Conservation (phyloP, 1,140 invertebrate genomes). For the Globodera rostochiensis region DNA sequence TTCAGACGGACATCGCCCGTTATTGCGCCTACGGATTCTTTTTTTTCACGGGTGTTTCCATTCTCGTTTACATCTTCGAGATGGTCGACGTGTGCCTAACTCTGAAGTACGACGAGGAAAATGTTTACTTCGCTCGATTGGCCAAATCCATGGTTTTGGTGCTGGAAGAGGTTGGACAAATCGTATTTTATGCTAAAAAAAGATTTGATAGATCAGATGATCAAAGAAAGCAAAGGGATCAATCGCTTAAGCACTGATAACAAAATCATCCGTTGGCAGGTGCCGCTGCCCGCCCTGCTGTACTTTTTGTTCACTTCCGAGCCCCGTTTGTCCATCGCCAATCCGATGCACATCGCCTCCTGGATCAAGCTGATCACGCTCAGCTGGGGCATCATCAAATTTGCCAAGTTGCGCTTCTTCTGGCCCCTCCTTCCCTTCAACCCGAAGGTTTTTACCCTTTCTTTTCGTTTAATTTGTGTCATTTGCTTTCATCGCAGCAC, state of each 20-base stretch:
- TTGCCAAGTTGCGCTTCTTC: slow-evolving; percentile 64
- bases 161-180: slow-evolving; percentile 55
- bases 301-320: slow-evolving; percentile 63
- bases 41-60: slow-evolving; percentile 61
- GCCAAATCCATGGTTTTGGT: slow-evolving; percentile 63
- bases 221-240: no score
- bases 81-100: slow-evolving; percentile 64
- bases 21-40: slow-evolving; percentile 64
- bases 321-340: slow-evolving; percentile 58
- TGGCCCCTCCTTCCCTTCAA: slow-evolving; percentile 63
- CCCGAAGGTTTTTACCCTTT: slow-evolving; percentile 44
- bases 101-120: slow-evolving; percentile 62
- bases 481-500: slow-evolving; percentile 19
- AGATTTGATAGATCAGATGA: no score
- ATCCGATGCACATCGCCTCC: slow-evolving; percentile 51
- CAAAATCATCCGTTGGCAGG: slow-evolving; percentile 36
- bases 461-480: not conserved
- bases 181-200: not conserved
- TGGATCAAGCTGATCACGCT: slow-evolving; percentile 64
- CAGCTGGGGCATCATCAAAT: slow-evolving; percentile 63
- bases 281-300: slow-evolving; percentile 57
- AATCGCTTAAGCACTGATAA: not conserved
- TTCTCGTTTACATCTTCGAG: slow-evolving; percentile 63
- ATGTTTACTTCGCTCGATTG: slow-evolving; percentile 62
- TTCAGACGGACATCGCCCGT: slow-evolving; percentile 54